Evolutionary conservation across 2,113 vertebrate species (phyloP), one percentile per base, ranked within the genome.

Genomic region (Actenoides hombroni): DNA sequence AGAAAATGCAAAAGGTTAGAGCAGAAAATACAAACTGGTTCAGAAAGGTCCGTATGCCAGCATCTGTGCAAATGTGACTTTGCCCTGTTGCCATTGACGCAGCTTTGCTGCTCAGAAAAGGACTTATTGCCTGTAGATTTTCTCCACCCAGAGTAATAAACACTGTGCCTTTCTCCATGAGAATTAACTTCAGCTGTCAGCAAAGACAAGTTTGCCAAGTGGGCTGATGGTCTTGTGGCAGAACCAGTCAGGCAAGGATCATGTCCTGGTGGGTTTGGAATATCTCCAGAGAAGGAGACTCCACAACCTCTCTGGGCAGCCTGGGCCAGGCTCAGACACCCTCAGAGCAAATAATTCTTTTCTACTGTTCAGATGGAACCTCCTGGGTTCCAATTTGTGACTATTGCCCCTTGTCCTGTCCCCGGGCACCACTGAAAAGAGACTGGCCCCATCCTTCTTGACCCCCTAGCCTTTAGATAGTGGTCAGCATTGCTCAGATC

Each of bases 141-240:
- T 37, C 51, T 54, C 23, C 24, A 7, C 16, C 44, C 5, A 4
- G 35, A 39, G 6, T 56, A 25, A 51, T 4, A 44, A 87, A 57
- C 24, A 9, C 37, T 8, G 0, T 10, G 12, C 17, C 28, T 51
- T 63, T 68, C 40, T 49, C 37, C 37, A 17, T 53, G 26, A 74
- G 48, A 42, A 42, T 79, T 29, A 10, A 10, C 35, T 61, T 68
- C 33, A 10, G 37, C 16, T 6, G 0, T 21, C 40, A 49, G 35
- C 29, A 49, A 10, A 25, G 26, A 11, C 24, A 25, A 8, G 0
- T 82, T 78, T 74, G 26, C 44, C 51, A 51, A 20, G 18, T 44
- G 46, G 53, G 17, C n/a, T 65, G n/a, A 9, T 0, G 5, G 5
- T 42, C 39, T 48, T 0, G 0, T 29, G 26, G 31, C 18, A 39